phyloP scores from a whole-genome alignment of 1,140 invertebrate genomes.

The Mesaphorura yosii region DNA sequence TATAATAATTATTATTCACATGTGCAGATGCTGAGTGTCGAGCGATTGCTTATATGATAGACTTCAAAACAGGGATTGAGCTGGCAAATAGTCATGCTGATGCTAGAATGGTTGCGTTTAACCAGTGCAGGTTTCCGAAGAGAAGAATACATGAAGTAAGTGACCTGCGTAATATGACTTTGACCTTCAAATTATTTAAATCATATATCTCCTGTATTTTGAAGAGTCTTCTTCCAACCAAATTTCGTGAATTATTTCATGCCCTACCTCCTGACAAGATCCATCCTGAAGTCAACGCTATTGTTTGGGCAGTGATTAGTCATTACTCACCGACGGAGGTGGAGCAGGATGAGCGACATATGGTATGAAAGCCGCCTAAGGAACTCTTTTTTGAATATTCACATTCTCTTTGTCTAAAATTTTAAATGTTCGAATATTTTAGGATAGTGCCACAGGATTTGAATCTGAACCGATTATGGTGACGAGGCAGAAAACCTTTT shows the following conservation, averaged over 20 bases:
- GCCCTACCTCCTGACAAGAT: constrained; percentile 10
- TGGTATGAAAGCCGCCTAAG: constrained; percentile 1
- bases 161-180: not conserved
- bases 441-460: constrained; percentile 16
- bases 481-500: not conserved
- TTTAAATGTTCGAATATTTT: not conserved
- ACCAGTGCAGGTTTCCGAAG: not conserved
- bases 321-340: constrained; percentile 5
- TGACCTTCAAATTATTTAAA: constrained; percentile 1
- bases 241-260: constrained; percentile 4
- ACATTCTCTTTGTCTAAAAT: not conserved
- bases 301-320: not conserved
- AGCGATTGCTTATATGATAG: not conserved
- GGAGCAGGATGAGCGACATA: not conserved
- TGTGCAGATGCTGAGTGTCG: not conserved
- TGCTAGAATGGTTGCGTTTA: constrained; percentile 3
- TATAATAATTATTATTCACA: not conserved
- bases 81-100: constrained; percentile 18
- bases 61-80: constrained; percentile 10
- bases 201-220: not conserved
- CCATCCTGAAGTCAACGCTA: constrained; percentile 2
- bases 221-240: not conserved
- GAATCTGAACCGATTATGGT: not conserved
- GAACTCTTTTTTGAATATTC: not conserved
- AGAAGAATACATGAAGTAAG: not conserved